Evolutionary conservation across 1,140 invertebrate genomes (phyloP), one percentile per base, ranked within the genome.

Genomic region (Bombus fervidus): DNA sequence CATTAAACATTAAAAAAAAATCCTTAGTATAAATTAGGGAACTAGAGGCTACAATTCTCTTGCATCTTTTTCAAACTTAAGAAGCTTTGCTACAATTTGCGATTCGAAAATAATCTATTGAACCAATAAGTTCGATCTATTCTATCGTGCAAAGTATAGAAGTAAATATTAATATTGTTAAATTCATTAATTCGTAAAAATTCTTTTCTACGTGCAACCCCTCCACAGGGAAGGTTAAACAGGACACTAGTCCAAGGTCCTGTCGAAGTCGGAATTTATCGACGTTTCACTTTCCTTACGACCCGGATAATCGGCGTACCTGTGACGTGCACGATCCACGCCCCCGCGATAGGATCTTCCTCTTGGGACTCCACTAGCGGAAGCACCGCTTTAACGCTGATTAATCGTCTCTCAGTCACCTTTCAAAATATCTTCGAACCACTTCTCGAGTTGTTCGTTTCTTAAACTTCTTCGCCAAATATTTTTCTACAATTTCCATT

Each of bases 221-320:
- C 3, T 10, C 43, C 28, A 15, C 13, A 37, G 3, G 34, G n/a
- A 37, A 77, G 76, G 76, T 79, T 64, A 72, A 83, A 53, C 74
- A 75, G 86, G 69, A 81, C 72, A 87, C 47, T 64, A 85, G 86
- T 85, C 83, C 86, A 87, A 87, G 86, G 86, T 87, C 83, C 82
- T 81, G 37, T n/a, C 75, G 47, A 85, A 85, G 68, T 85, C 43
- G 83, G 83, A 85, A 85, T 87, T 87, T 87, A 87, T 87, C 86
- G 86, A 87, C 83, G 83, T 87, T 87, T 87, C 86, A 87, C 86
- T 87, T 87, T 87, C 86, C 86, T 85, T 76, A 75, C 76, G 86
- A 87, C 83, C 86, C 81, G 86, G 86, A 84, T 87, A 87, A 59
- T 43, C 31, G 28, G 71, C 84, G 85, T 86, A 86, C 64, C 74